Evolutionary conservation across 2,888 invertebrate species (phyloP), one percentile per base, ranked within the genome.

Genomic region (Thecophora atra): DNA sequence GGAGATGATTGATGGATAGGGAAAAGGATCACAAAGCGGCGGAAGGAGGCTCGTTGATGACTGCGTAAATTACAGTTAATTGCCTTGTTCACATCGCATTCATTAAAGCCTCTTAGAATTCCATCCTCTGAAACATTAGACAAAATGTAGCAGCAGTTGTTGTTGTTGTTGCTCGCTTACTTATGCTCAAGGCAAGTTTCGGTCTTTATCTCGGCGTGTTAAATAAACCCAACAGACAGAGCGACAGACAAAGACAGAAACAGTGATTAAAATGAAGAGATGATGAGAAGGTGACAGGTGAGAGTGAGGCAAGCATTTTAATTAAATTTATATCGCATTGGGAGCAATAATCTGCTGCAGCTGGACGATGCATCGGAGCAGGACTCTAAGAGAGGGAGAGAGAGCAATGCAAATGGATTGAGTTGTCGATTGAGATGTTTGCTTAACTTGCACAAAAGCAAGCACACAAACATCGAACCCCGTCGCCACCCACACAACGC

Each of bases 321-420:
- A 76, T 76, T 76, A 76, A 76, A 76, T 75, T 73, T 76, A 76
- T 75, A 73, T 74, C 75, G 76, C 76, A 76, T 76, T 74, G 73
- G 73, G 74, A 75, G 30, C 75, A 76, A 75, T 72, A 76, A 76
- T 74, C 75, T n/a, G n/a, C n/a, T n/a, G n/a, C n/a, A n/a, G n/a
- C n/a, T 69, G 60, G 64, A 71, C 69, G 54, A 71, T 56, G 56
- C 58, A 68, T 52, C 54, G 51, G 37, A 47, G 44, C 51, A 28
- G n/a, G 24, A 15, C 7, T 24, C 3, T 1, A 28, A 37, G 37
- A 37, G 37, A 8, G 37, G 11, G 1, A 37, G 11, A 37, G 37
- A 37, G 37, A 37, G 37, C 37, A 11, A 37, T 37, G 30, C 30
- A 30, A 8, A 30, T 30, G 5, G 30, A 17, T 13, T 17, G 58